Conservation (phyloP, 2,797 vertebrate species). For the Cyprinella venusta region DNA sequence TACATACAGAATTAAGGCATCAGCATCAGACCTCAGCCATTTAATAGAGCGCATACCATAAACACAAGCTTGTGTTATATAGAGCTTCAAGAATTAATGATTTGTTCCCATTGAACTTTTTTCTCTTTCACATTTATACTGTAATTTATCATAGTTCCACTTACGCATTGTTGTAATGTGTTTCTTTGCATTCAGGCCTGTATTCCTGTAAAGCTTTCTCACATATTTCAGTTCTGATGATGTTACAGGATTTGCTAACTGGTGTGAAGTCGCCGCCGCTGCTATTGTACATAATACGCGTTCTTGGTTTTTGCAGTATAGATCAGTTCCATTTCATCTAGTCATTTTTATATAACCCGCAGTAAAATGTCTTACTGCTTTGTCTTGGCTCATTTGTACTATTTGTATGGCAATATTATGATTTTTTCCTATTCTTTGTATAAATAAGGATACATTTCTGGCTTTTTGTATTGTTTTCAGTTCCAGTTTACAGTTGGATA, state of each 20-base stretch:
- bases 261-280: background rate
- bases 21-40: background rate
- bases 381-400: background rate
- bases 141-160: background rate
- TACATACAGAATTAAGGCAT: background rate
- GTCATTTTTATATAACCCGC: background rate
- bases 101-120: background rate
- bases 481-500: conserved; percentile 1
- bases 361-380: background rate
- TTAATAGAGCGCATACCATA: background rate
- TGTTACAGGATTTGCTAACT: background rate
- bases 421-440: background rate
- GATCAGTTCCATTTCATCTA: background rate
- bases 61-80: background rate
- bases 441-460: background rate
- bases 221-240: background rate
- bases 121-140: background rate
- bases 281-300: background rate
- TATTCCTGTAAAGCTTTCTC: conserved; percentile 1
- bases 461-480: background rate
- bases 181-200: background rate
- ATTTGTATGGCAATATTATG: conserved; percentile 36
- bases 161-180: background rate
- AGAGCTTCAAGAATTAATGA: background rate
- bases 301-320: background rate